Conservation (phyloP, 2,888 invertebrate species). For the Harmothoe impar region DNA sequence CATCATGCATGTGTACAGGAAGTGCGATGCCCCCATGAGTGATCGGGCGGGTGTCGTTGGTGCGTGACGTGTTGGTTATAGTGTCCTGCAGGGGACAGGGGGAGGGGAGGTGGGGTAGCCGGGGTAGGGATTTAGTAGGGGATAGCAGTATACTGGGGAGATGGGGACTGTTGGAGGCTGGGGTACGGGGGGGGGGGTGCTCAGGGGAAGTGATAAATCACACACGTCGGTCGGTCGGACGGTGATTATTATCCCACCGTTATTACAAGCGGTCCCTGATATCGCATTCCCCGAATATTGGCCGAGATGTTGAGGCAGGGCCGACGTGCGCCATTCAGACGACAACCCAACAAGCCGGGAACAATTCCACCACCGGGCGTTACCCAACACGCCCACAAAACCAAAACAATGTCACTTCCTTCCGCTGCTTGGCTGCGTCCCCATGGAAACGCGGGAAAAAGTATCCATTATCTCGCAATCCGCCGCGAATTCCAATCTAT, state of each 20-base stretch:
- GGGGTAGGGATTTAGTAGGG: background rate
- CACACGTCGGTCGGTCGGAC: too few relatives aligned
- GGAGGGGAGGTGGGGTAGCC: background rate
- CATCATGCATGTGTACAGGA: slow-evolving; percentile 26
- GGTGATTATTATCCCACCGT: slow-evolving; percentile 47
- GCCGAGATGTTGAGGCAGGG: background rate
- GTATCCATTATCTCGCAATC: slow-evolving; percentile 4
- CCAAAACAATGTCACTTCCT: slow-evolving; percentile 46
- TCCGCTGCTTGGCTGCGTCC: background rate
- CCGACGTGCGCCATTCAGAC: background rate
- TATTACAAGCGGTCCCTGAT: slow-evolving; percentile 3
- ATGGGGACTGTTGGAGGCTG: background rate
- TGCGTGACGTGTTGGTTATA: background rate
- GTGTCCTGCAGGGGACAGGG: background rate
- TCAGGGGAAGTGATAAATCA: slow-evolving; percentile 4
- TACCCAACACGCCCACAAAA: slow-evolving; percentile 7
- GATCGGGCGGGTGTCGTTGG: slow-evolving; percentile 1
- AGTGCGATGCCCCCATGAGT: slow-evolving; percentile 11
- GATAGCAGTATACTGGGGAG: background rate
- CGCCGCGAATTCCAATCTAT: background rate
- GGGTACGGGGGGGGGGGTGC: background rate
- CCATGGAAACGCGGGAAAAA: slow-evolving; percentile 18
- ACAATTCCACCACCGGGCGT: background rate
- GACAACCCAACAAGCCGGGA: background rate
- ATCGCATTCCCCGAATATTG: slow-evolving; percentile 55